phyloP scores from a whole-genome alignment of 2,888 invertebrate genomes.

The Melinopterus prodromus region DNA sequence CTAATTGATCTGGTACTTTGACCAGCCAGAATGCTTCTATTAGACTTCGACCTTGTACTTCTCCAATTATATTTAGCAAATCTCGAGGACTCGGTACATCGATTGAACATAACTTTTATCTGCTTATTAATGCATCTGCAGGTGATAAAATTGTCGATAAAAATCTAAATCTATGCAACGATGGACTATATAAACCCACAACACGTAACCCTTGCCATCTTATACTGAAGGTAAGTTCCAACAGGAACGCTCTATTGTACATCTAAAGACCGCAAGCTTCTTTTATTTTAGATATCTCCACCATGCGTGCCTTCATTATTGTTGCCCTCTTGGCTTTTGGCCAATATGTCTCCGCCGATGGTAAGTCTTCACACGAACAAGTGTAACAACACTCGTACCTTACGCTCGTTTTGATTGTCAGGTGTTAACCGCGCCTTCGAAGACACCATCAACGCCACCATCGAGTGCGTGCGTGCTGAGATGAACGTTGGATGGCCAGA shows the following conservation, averaged over 20 bases:
- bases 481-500: conserved; percentile 26
- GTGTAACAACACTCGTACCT: background rate
- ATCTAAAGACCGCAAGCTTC: background rate
- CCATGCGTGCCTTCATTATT: conserved; percentile 18
- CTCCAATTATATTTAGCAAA: too few relatives aligned
- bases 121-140: background rate
- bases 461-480: conserved; percentile 29
- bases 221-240: background rate
- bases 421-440: conserved; percentile 24
- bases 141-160: too few relatives aligned
- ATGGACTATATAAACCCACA: background rate
- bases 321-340: conserved; percentile 25
- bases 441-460: conserved; percentile 18
- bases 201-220: background rate
- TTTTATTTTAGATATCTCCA: conserved; percentile 13
- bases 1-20: too few relatives aligned
- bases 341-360: conserved; percentile 16
- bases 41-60: too few relatives aligned
- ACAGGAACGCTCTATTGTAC: background rate
- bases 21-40: too few relatives aligned
- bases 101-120: background rate
- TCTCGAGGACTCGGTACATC: too few relatives aligned
- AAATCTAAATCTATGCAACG: too few relatives aligned
- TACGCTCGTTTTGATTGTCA: background rate
- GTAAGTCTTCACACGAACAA: background rate